Base-by-base conservation (phyloP, 1,140 invertebrate species). In the Aphelenchoides fujianensis region DNA sequence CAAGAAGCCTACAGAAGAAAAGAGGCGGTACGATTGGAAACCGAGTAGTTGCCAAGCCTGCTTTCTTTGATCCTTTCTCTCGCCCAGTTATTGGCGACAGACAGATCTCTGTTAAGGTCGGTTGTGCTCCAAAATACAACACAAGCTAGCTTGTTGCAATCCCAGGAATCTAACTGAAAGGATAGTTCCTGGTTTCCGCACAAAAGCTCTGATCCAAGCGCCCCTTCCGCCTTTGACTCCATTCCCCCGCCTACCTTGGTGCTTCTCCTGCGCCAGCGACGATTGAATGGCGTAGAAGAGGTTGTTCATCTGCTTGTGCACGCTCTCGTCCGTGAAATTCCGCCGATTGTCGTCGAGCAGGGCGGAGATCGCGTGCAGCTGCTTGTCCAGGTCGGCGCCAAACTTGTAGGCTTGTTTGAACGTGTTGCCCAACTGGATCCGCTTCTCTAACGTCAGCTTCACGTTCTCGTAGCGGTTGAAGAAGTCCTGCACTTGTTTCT, bases 341-440 rank as follows among this genome's bases (percentile, higher is more conserved):
- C 63, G 27, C 7, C 16, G 16, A 59, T 77, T 77, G 5, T 35
- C 48, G 66, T 74, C 66, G 23, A 78, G 59, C 0, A 80, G 59
- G 3, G 66, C 70, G 16, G 55, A 41, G 19, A 83, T 53, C 16
- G 79, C 71, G 68, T 82, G 68, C 23, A 83, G 73, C 0, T 76
- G 79, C 0, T 55, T 69, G 67, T 83, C 81, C 0, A 83, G 54
- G 30, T 83, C 82, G 16, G 71, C 48, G 23, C 57, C 70, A 41
- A 84, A 84, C 48, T 74, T 82, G 32, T 73, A 34, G n/a, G 36
- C 77, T 41, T 80, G 73, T 57, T 81, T 71, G 62, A 76, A 81
- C 31, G 71, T 73, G n/a, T 61, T 64, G 30, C 73, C 79, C 5
- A 81, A 37, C 61, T 78, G 67, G 63, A 77, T 74, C 34, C 79